Percentiles rank a stretch among this genome's conserved stretches.
phyloP scores from a whole-genome alignment of 2,113 vertebrate species.

The Lasiurus cinereus region DNA sequence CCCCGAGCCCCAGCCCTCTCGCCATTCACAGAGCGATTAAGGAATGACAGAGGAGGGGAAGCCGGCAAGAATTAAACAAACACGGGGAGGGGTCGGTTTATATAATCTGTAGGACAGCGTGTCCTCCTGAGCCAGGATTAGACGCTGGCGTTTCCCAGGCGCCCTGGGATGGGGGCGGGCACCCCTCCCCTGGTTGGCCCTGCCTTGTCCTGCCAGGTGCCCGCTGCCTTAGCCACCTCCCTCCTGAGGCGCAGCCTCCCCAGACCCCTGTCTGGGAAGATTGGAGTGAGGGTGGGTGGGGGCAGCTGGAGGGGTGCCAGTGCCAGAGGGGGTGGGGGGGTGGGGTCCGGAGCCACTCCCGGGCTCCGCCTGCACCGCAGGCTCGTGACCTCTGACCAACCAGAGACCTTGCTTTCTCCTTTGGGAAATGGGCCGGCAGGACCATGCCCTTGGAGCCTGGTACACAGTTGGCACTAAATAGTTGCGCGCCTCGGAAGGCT shows the following conservation, averaged over 20 bases:
- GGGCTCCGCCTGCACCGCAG: not conserved
- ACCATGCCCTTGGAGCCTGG: accelerated
- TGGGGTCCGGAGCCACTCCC: not conserved
- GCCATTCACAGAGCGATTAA: constrained; percentile 78
- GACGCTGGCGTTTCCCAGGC: constrained; percentile 81
- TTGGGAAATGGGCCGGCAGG: not conserved
- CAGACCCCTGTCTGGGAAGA: not conserved
- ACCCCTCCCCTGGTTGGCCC: not conserved
- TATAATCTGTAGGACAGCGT: constrained; percentile 84
- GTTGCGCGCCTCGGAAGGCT: too few relatives aligned
- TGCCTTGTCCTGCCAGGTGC: not conserved
- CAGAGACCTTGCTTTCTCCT: not conserved
- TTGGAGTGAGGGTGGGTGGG: not conserved
- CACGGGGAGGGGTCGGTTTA: constrained; percentile 85
- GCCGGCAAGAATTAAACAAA: constrained; percentile 84
- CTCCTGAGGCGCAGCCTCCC: not conserved
- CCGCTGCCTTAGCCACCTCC: not conserved
- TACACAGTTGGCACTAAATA: not conserved
- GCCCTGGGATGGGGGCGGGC: constrained; percentile 54
- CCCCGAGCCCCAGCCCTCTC: not conserved
- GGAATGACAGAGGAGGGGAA: constrained; percentile 29
- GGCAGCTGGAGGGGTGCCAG: not conserved
- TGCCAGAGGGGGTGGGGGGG: not conserved
- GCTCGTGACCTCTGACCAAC: not conserved
- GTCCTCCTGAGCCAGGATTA: constrained; percentile 85